Conservation (phyloP, 2,888 invertebrate species). For the Toxonevra muliebris region DNA sequence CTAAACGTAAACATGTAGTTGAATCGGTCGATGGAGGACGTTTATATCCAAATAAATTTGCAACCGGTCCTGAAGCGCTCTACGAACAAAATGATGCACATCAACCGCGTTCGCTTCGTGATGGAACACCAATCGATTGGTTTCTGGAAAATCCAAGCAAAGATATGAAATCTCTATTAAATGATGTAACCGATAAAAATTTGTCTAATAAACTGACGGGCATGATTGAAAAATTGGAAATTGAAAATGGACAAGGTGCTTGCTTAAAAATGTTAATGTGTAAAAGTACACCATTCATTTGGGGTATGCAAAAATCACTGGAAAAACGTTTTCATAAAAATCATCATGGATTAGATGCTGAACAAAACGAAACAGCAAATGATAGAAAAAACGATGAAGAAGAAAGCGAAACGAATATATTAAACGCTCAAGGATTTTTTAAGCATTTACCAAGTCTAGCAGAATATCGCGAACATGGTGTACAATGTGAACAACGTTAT, state of each 20-base stretch:
- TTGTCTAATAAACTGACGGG: conserved; percentile 72
- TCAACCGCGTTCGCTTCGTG: conserved; percentile 51
- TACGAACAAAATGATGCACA: conserved; percentile 46
- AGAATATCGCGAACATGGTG: conserved; percentile 71
- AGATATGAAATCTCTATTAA: conserved; percentile 65
- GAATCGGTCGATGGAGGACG: conserved; percentile 7
- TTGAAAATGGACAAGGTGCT: conserved; percentile 70
- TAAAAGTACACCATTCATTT: conserved; percentile 79
- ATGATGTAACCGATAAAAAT: conserved; percentile 71
- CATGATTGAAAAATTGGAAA: conserved; percentile 67
- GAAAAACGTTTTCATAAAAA: conserved; percentile 45
- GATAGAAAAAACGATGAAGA: background rate
- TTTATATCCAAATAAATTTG: conserved; percentile 21
- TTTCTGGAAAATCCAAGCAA: conserved; percentile 72
- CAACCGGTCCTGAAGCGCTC: conserved; percentile 49
- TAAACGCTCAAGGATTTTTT: conserved; percentile 66
- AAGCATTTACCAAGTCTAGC: conserved; percentile 71
- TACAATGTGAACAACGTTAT: conserved; percentile 72
- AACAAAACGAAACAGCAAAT: background rate
- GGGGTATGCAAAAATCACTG: conserved; percentile 78
- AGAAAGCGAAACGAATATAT: conserved; percentile 18
- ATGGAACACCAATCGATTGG: conserved; percentile 70
- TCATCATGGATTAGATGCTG: conserved; percentile 51
- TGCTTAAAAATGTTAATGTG: conserved; percentile 80
- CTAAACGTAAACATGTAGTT: conserved; percentile 29